Evolutionary conservation across 2,113 vertebrate genomes (phyloP), one percentile per base, ranked within the genome.

Genomic region (Eudyptes chrysolophus): DNA sequence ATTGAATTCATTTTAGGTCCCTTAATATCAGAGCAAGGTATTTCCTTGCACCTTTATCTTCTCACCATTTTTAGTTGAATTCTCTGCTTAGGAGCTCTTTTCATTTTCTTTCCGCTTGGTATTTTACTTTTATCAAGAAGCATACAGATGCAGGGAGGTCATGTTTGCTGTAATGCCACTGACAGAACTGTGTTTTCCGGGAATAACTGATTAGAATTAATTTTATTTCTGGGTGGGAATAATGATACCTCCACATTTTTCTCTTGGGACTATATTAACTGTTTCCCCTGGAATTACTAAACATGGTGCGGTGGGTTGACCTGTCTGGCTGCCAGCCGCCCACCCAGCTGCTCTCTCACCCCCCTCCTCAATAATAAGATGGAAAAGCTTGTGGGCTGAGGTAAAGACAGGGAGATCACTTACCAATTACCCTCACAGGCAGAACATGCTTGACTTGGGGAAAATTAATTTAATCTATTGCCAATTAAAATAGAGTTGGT

Each of bases 171-270:
- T 77, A 76, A 64, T 0, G 0, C 16, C 40, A 77, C 46, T 92
- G 93, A 87, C 92, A 87, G 92, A 92, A 79, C 61, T 44, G 65
- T 58, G 30, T 58, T 97, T 97, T 97, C 93, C 32, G 78, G 86
- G 55, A 77, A 69, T 69, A 84, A 93, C 69, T 84, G 10, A 66
- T 95, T 68, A 88, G 74, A 87, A 81, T 96, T 62, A 78, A 83
- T 97, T 94, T 93, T 87, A 80, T 96, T 94, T 96, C 84, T 80
- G 58, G 20, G 66, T 54, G 58, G 76, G 64, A 84, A 83, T 92
- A 94, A 96, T 66, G 54, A 84, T 42, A 68, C 11, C 15, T 77
- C 34, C 34, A 42, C 10, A 30, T 72, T 74, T 90, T 87, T 48
- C 42, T 64, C 72, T 89, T 6, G 30, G 76, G 68, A 93, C 81